Evolutionary conservation across 2,888 invertebrate species (phyloP), one percentile per base, ranked within the genome.

Genomic region (Melanophora roralis): DNA sequence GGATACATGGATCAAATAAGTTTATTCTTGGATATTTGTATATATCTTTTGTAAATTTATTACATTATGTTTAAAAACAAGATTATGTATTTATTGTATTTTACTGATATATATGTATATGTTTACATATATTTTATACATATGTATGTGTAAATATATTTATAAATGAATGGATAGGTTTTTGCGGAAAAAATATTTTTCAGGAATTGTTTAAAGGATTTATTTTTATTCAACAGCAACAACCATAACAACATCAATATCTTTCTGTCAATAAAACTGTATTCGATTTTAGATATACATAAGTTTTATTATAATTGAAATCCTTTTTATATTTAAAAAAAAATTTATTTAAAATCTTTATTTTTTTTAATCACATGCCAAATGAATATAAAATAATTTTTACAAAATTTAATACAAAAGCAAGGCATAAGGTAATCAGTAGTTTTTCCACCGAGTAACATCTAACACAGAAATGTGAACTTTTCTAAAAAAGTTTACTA

Each of bases 261-360:
- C n/a, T 43, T 5, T 45, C 40, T 55, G 8, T 1, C 14, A 34
- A 47, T 38, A 47, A 65, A 57, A 49, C 8, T 14, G 45, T 45
- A 73, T 64, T 72, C 51, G 51, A 14, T 64, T 45, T 14, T 43
- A 38, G 45, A 23, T 38, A 57, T n/a, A n/a, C n/a, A n/a, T 19
- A 73, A 47, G 21, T 32, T 21, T 38, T 40, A 49, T 57, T 16
- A 12, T 34, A 65, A 57, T 59, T 47, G 3, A 40, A 59, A 73
- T 65, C n/a, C n/a, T 36, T 57, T 40, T 71, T 40, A 14, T 11
- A 38, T 36, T 38, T 36, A 47, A 40, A 51, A 12, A 32, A 21
- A 53, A 47, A 49, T 67, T n/a, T 34, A 53, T 43, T 32, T 34
- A 32, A 43, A 11, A 55, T 14, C n/a, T 32, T 14, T 1, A 12